Evolutionary conservation across 2,113 vertebrate genomes (phyloP).

Genomic region (Tetrax tetrax): DNA sequence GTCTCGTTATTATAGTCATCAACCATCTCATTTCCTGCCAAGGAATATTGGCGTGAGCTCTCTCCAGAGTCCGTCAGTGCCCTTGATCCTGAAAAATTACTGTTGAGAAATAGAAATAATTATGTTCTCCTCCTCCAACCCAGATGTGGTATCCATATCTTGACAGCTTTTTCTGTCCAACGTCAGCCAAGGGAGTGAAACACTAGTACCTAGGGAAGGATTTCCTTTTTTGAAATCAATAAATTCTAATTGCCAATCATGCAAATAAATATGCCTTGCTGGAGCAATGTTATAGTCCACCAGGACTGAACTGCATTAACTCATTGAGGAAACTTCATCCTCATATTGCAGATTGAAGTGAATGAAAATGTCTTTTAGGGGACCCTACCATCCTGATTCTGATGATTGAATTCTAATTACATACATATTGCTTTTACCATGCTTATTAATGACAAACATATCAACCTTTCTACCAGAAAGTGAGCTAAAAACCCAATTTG

Average conservation of each 20-base stretch:
- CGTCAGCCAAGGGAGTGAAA: slow-evolving; percentile 49
- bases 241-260: slow-evolving; percentile 71
- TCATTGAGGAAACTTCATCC: slow-evolving; percentile 52
- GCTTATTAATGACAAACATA: slow-evolving; percentile 60
- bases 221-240: slow-evolving; percentile 69
- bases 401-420: slow-evolving; percentile 42
- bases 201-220: slow-evolving; percentile 54
- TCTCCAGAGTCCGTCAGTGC: slow-evolving; percentile 67
- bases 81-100: slow-evolving; percentile 66
- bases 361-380: slow-evolving; percentile 31
- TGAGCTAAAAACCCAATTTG: slow-evolving; percentile 82
- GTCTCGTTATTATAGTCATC: slow-evolving; percentile 56
- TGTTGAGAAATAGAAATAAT: slow-evolving; percentile 70
- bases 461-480: slow-evolving; percentile 64
- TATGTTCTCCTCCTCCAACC: slow-evolving; percentile 51
- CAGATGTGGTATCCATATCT: slow-evolving; percentile 58
- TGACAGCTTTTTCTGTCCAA: slow-evolving; percentile 59
- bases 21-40: slow-evolving; percentile 60
- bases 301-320: not conserved
- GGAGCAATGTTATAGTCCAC: slow-evolving; percentile 49
- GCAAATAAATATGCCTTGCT: slow-evolving; percentile 64
- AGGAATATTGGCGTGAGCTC: slow-evolving; percentile 46
- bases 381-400: not conserved
- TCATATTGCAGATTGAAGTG: slow-evolving; percentile 8
- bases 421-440: slow-evolving; percentile 6